Base-by-base conservation (phyloP, 2,797 vertebrate genomes). In the Podarcis lilfordi region DNA sequence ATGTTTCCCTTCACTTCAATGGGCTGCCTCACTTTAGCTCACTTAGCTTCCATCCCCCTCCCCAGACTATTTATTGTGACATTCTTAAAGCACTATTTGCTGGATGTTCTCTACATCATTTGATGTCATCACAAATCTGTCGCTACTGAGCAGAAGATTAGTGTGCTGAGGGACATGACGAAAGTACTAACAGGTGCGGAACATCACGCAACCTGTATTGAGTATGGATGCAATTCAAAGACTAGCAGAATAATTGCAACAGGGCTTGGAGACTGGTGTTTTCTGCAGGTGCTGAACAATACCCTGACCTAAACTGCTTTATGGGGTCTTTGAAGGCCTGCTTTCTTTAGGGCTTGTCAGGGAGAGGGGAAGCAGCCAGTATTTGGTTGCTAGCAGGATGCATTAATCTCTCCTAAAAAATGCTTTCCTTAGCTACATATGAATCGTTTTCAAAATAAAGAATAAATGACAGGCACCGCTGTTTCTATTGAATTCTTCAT, bases 51-150 rank as follows among this genome's bases (percentile, higher is more conserved):
- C 50, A 55, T 13, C 11, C 9, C 59, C 89, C n/a, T 7, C 21
- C n/a, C 72, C 89, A 90, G 84, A 81, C 55, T 91, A 92, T 93
- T 93, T 92, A 92, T 79, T 90, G 69, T 82, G 80, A 78, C 45
- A 88, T 86, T 92, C 93, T 91, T 91, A 94, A 88, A 95, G 92
- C 91, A 89, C 91, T 91, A 87, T 37, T 85, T 21, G 5, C 86
- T 89, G 93, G 84, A 83, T 79, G 77, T 83, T 83, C 29, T 88
- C 68, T 94, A 90, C 93, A 93, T 94, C 23, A 93, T 93, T 95
- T 95, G 89, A 88, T 85, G 87, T 89, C 87, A 92, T 89, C 92
- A 93, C 76, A 91, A 91, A 86, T 91, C 66, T 45, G 69, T 74
- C 80, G 90, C 50, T 82, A 92, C 55, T 75, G 84, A 85, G 92